Base-by-base conservation (phyloP, 2,888 invertebrate species). In the Sphecodes monilicornis region DNA sequence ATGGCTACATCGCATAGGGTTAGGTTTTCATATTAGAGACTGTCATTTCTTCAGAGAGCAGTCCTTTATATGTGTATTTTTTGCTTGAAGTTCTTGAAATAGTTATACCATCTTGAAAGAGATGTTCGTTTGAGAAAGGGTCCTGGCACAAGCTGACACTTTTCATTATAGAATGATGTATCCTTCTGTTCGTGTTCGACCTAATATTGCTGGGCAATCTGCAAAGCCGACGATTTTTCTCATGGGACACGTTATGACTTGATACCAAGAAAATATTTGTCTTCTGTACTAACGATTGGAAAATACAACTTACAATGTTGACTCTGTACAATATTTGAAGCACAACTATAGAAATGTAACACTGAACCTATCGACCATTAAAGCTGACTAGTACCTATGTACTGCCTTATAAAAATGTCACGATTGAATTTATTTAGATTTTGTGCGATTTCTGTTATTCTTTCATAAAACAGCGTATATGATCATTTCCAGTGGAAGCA, bases 131-230 rank as follows among this genome's bases (percentile, higher is more conserved):
- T 39, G 41, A 41, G 41, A 4, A 70, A 70, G 41, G 43, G 41
- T 46, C 70, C 43, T 1, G 29, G 29, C 18, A 29, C 26, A 46
- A 41, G 29, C 29, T 43, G 43, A 29, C 43, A 46, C 32, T 66
- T 66, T 46, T 70, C 43, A 70, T 46, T 43, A 29, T 8, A 43
- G 29, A 70, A 43, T 46, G 46, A 70, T 70, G 70, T 43, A 46
- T 70, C 70, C 26, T 43, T 70, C 29, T 70, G 26, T 70, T 46
- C 41, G 26, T 22, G 13, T 43, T 18, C 18, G 46, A 41, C 22
- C 36, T 64, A 64, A 64, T 64, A 32, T 64, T 32, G 64, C 32
- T 32, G 64, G 32, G 18, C 64, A 32, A 32, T 32, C 36, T 36
- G 66, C 66, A 32, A 66, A 36, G 36, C 32, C 22, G 32, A n/a